Base-by-base conservation (phyloP, 2,797 vertebrate species). In the Harpagifer antarcticus region DNA sequence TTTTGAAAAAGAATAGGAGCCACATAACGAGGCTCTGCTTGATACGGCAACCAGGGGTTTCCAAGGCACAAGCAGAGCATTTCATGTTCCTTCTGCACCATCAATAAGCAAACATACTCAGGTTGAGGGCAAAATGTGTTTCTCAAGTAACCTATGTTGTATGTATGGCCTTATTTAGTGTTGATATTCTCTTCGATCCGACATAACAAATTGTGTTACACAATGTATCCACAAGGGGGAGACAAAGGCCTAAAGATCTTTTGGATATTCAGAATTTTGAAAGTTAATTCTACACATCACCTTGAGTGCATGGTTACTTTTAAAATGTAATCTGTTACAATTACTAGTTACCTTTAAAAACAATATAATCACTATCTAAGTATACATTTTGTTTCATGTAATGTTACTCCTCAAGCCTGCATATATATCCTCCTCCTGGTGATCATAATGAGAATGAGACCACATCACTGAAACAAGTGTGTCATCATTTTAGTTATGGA, bases 201-300 rank as follows among this genome's bases (percentile, higher is more conserved):
- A 5, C 0, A 5, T 3, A 1, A 57, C 7, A 42, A 5, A 43
- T 27, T 81, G 84, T 57, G 79, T 76, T 42, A 11, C 1, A 14
- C 2, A 0, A 0, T 16, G 1, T 2, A 4, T 33, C 74, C 91
- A 86, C 17, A 48, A 71, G 90, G 87, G 88, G 89, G 88, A 75
- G 87, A 88, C 83, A 88, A 64, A 89, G 0, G 2, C 43, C 45
- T 4, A 19, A 4, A 60, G 31, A 80, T 56, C 23, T 4, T 16
- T 0, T 8, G n/a, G 17, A 37, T 4, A 44, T 11, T 23, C 9
- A 3, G 33, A 37, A 37, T 37, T 37, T 37, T 7, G 33, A 37
- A 37, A 8, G 33, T 9, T 37, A 6, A 37, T 37, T 37, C 33
- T 37, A 1, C 27, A 27, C 27, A 27, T 27, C 4, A 27, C 4